Conservation (phyloP, 2,888 invertebrate species). For the Caenorhabditis sp. region DNA sequence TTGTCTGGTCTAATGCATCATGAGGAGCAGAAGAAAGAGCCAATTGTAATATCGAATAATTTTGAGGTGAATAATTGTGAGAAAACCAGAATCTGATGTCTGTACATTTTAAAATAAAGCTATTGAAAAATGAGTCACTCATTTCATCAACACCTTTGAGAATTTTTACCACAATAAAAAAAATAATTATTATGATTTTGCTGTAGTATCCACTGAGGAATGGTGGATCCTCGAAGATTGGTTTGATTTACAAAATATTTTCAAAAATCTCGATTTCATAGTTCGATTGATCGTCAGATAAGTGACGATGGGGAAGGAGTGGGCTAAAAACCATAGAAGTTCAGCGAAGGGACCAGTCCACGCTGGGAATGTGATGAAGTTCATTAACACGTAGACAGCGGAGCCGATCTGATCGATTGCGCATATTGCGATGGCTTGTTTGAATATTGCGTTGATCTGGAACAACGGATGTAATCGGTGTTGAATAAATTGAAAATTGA, state of each 20-base stretch:
- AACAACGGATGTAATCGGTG: no score
- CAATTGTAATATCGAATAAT: background rate
- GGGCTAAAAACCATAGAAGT: background rate
- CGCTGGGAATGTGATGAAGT: background rate
- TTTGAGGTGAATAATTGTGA: background rate
- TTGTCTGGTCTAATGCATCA: constrained; percentile 7
- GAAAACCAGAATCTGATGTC: constrained; percentile 1
- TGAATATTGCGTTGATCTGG: background rate
- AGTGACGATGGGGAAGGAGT: background rate
- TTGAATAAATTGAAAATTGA: no score
- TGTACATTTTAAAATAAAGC: no score
- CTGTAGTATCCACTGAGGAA: no score
- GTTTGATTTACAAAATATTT: background rate
- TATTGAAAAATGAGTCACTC: no score
- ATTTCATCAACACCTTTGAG: no score
- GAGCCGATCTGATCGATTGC: background rate
- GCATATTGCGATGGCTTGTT: background rate
- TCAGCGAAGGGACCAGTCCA: background rate
- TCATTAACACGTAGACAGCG: background rate
- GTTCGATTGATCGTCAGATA: background rate
- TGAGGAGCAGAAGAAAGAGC: background rate
- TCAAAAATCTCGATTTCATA: background rate
- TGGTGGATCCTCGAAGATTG: no score
- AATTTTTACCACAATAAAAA: no score
- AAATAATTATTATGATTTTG: no score